Evolutionary conservation across 1,140 invertebrate species (phyloP).

Genomic region (Drosophila repletoides): DNA sequence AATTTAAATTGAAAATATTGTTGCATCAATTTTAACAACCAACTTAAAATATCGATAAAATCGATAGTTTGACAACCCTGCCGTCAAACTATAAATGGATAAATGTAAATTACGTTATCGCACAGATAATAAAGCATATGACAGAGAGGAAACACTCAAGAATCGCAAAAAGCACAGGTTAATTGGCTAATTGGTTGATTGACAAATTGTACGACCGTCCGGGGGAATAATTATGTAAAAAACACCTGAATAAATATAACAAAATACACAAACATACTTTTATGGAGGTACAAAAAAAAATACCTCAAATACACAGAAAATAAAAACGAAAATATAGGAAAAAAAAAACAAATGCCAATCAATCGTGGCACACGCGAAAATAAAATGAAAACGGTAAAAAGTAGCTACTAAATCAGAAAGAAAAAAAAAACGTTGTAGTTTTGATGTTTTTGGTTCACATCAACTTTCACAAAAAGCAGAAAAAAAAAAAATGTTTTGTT

Average conservation of each 20-base stretch:
- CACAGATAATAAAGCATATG: conserved; percentile 47
- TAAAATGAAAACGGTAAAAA: conserved; percentile 58
- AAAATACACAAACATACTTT: neutral
- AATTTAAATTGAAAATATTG: too few species aligned
- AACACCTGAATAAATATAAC: conserved; percentile 43
- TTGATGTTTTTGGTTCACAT: conserved; percentile 54
- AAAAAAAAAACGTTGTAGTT: conserved; percentile 55
- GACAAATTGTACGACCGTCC: conserved; percentile 16
- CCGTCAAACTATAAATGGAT: too few species aligned
- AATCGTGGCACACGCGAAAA: conserved; percentile 66
- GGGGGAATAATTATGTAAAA: conserved; percentile 60
- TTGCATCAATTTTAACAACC: too few species aligned
- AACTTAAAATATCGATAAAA: too few species aligned
- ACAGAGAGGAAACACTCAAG: conserved; percentile 44
- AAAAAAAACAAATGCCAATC: conserved; percentile 49
- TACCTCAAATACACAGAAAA: conserved; percentile 3
- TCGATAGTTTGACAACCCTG: too few species aligned
- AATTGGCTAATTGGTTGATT: conserved; percentile 54
- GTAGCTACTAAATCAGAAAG: conserved; percentile 42
- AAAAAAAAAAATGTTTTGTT: conserved; percentile 26
- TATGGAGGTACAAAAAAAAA: conserved; percentile 50
- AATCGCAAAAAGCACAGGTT: conserved; percentile 45
- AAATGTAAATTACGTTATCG: conserved; percentile 38
- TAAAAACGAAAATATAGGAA: conserved; percentile 28
- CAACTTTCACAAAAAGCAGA: conserved; percentile 65